Evolutionary conservation across 2,797 vertebrate genomes (phyloP).

Genomic region (Rhyacichthys aspro): DNA sequence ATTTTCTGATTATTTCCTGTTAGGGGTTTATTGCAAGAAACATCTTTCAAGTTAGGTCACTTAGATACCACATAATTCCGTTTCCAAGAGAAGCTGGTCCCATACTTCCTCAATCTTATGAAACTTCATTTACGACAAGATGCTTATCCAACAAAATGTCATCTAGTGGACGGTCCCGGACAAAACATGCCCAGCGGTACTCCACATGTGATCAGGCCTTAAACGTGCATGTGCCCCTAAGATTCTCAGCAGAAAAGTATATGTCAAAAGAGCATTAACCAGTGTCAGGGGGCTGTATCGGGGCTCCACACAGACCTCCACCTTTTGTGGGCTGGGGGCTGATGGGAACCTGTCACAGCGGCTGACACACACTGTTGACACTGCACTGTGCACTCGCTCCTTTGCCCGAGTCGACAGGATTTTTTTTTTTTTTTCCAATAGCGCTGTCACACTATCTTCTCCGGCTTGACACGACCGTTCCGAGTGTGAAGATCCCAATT

Average conservation of each 20-base stretch:
- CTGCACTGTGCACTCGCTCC: conserved; percentile 44
- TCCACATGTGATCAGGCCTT: neutral
- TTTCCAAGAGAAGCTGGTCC: no score
- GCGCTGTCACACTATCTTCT: conserved; percentile 19
- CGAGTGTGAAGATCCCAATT: conserved; percentile 72
- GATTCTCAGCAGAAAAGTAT: conserved; percentile 13
- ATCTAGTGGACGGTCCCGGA: neutral
- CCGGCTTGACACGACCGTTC: conserved; percentile 52
- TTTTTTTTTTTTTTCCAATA: conserved; percentile 39
- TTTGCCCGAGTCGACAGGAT: conserved; percentile 47
- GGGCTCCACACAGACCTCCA: conserved; percentile 30
- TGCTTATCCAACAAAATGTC: conserved; percentile 4
- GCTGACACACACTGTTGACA: conserved; percentile 61
- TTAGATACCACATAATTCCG: no score
- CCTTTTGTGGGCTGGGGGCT: conserved; percentile 49
- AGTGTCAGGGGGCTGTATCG: conserved; percentile 7
- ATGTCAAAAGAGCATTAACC: no score
- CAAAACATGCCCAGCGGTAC: neutral
- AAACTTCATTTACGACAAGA: neutral
- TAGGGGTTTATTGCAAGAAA: no score
- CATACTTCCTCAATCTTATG: neutral
- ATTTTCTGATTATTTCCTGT: no score
- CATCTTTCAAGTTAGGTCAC: no score
- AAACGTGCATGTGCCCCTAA: neutral
- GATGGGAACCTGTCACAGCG: conserved; percentile 54